Base-by-base conservation (phyloP, 2,888 invertebrate genomes). In the Dinocampus coccinellae region DNA sequence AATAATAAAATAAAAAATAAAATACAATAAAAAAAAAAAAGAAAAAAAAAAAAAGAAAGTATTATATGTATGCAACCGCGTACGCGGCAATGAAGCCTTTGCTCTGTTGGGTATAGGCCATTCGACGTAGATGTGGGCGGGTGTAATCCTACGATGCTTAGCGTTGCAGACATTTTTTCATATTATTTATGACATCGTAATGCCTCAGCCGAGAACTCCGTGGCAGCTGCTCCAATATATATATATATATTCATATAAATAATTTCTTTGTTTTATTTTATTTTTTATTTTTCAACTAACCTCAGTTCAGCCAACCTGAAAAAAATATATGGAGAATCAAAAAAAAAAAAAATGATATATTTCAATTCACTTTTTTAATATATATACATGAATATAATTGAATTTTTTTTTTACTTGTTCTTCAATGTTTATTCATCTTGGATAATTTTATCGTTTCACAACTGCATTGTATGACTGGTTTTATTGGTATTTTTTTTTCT, bases 151-250 rank as follows among this genome's bases (percentile, higher is more conserved):
- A 58, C 73, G 73, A 75, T 73, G 74, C 73, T 73, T 74, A 74
- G 68, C 70, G 66, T 74, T 55, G 66, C 73, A 73, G 70, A 72
- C 67, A 71, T 79, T 76, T 73, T 77, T 70, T 63, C 67, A 61
- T 73, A 74, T 78, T 78, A 79, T 78, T 77, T 77, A 77, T 69
- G 76, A 74, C 71, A 57, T 62, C 52, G 71, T 77, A 73, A 75
- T 77, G 69, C 73, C 65, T 36, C 39, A 24, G 63, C 52, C 58
- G 20, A 55, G 55, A 69, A 47, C n/a, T n/a, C 24, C 34, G 20
- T 22, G 57, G 55, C 57, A 55, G 42, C 55, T 69, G 60, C 39
- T 70, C 64, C 29, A 53, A 60, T n/a, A 20, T 66, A 20, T 67
- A 20, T 60, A 16, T 60, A 20, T 60, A 34, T 33, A 29, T 6